Conservation (phyloP, 2,797 vertebrate species). For the Mormyrops attenuatus region DNA sequence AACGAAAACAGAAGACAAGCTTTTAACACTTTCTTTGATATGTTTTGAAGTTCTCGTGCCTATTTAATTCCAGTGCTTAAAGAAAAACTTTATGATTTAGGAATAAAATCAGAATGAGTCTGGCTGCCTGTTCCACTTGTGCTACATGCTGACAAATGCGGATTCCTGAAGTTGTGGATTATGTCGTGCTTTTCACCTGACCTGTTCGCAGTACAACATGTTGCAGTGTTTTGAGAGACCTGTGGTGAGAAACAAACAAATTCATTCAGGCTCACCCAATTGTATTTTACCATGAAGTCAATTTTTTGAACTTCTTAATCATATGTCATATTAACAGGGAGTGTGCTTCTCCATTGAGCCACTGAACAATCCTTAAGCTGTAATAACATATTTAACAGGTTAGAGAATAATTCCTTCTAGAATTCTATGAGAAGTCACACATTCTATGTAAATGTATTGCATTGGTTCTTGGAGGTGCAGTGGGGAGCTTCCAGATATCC, state of each 20-base stretch:
- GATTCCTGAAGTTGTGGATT: background rate
- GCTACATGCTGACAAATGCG: background rate
- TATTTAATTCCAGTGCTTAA: slow-evolving; percentile 12
- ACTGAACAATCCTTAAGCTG: background rate
- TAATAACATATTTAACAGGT: background rate
- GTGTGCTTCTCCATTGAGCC: background rate
- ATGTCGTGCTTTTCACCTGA: background rate
- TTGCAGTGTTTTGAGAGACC: background rate
- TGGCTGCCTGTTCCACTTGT: background rate
- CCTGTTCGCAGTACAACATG: background rate
- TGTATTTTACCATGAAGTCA: background rate
- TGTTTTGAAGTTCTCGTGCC: slow-evolving; percentile 21
- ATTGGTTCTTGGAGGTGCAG: background rate
- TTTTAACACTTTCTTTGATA: slow-evolving; percentile 20
- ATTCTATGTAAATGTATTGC: background rate
- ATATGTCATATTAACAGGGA: background rate
- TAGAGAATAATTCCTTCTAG: background rate
- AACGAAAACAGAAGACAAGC: background rate
- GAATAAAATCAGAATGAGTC: slow-evolving; percentile 26
- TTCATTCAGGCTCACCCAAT: too few species aligned
- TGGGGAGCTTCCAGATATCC: background rate
- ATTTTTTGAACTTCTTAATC: background rate
- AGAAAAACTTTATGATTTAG: slow-evolving; percentile 23
- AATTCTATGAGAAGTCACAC: background rate
- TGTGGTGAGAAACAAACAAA: background rate